Percentiles rank a stretch among this genome's conserved stretches.
phyloP scores from a whole-genome alignment of 2,797 vertebrate species.

The Hozukius guyotensis region DNA sequence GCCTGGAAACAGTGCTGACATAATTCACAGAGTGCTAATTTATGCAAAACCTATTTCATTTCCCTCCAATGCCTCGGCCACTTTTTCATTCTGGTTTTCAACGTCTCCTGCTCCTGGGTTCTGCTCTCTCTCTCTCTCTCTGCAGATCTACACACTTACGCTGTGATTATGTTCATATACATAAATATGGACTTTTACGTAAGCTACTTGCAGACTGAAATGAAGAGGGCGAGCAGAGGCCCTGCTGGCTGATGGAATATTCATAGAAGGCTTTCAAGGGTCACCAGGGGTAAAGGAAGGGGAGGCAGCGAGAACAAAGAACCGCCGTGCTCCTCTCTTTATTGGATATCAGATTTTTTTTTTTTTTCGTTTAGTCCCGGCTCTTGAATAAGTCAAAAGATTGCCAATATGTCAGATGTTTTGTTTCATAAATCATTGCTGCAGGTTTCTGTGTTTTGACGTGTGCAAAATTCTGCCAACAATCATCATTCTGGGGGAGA shows the following conservation, averaged over 20 bases:
- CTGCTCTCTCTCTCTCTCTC: constrained; percentile 19
- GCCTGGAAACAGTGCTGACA: constrained; percentile 55
- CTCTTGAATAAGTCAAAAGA: constrained; percentile 49
- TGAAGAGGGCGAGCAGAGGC: constrained; percentile 51
- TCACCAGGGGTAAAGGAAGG: constrained; percentile 36
- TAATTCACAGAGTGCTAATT: constrained; percentile 55
- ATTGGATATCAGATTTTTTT: not conserved
- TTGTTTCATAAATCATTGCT: constrained; percentile 19
- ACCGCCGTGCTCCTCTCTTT: constrained; percentile 4
- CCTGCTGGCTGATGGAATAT: constrained; percentile 73
- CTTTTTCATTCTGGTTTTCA: constrained; percentile 19
- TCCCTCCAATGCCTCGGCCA: constrained; percentile 19
- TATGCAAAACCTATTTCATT: constrained; percentile 61
- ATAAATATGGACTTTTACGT: constrained; percentile 64
- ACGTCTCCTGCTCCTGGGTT: constrained; percentile 45
- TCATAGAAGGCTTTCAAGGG: constrained; percentile 71
- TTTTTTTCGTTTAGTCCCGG: constrained; percentile 22
- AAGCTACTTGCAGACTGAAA: constrained; percentile 67
- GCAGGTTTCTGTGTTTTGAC: not conserved
- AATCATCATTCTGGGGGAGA: not conserved
- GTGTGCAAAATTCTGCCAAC: not conserved
- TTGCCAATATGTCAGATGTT: not conserved
- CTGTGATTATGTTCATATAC: constrained; percentile 23
- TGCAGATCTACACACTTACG: constrained; percentile 7
- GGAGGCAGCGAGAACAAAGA: constrained; percentile 9